Conservation (phyloP, 2,797 vertebrate genomes). For the Cyprinella venusta region DNA sequence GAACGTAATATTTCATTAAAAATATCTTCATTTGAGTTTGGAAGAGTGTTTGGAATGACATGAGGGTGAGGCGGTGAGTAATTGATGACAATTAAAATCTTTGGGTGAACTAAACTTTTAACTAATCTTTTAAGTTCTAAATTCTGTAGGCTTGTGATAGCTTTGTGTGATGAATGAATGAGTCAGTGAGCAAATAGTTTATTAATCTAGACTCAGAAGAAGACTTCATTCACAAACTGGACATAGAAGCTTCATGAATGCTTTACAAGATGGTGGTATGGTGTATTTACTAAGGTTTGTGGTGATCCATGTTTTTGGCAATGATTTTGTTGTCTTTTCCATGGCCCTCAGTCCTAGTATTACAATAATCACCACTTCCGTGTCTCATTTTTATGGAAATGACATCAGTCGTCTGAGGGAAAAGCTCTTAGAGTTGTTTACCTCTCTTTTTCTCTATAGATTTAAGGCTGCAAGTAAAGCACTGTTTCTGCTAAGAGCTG, state of each 20-base stretch:
- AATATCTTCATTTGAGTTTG: background rate
- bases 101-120: background rate
- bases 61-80: background rate
- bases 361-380: slow-evolving; percentile 37
- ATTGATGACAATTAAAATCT: background rate
- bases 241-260: background rate
- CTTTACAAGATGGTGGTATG: background rate
- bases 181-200: background rate
- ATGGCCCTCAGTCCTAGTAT: background rate
- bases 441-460: slow-evolving; percentile 58
- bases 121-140: background rate
- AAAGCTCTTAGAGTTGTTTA: background rate
- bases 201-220: background rate
- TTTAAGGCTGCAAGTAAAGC: slow-evolving; percentile 49
- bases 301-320: background rate
- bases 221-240: background rate
- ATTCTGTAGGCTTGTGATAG: background rate
- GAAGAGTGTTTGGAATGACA: background rate
- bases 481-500: slow-evolving; percentile 11
- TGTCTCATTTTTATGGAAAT: slow-evolving; percentile 49
- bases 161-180: background rate
- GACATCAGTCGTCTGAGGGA: slow-evolving; percentile 6
- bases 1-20: background rate
- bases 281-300: background rate
- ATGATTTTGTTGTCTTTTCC: background rate